Percentiles rank a stretch among this genome's conserved stretches.
Conservation (phyloP, 2,888 invertebrate species). For the Drosophila tanythrix region DNA sequence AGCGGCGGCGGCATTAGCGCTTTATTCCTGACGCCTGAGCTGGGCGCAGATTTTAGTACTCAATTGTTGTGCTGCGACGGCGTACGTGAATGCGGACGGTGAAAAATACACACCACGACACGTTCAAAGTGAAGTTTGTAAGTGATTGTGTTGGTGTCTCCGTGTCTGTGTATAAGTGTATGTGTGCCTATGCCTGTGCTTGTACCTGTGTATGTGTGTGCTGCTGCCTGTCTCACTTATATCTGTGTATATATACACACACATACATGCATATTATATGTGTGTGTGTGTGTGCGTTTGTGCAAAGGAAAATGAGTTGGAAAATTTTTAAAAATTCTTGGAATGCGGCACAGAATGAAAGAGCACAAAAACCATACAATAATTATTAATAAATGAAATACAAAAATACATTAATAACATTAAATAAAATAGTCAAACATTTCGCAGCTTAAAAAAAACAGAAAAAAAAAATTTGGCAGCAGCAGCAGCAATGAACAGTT, state of each 20-base stretch:
- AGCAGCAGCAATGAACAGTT: conserved; percentile 16
- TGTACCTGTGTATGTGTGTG: not conserved
- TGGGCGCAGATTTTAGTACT: conserved; percentile 82
- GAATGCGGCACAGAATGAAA: conserved; percentile 18
- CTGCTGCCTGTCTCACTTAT: conserved; percentile 9
- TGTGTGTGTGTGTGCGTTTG: conserved; percentile 8
- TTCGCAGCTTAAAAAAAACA: conserved; percentile 2
- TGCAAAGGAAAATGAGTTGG: conserved; percentile 31
- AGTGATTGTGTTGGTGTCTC: conserved; percentile 35
- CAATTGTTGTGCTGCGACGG: conserved; percentile 84
- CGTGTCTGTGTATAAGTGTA: conserved; percentile 26
- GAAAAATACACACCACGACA: conserved; percentile 29
- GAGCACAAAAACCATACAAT: not conserved
- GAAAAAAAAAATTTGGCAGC: conserved; percentile 11
- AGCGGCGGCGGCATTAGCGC: conserved; percentile 20
- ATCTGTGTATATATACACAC: conserved; percentile 7
- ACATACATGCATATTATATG: conserved; percentile 3
- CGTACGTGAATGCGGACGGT: conserved; percentile 82
- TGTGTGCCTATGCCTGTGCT: not conserved
- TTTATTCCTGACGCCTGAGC: conserved; percentile 65
- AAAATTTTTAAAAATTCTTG: conserved; percentile 17
- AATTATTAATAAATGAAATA: not conserved
- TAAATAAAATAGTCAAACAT: conserved; percentile 20
- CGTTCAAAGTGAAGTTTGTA: conserved; percentile 41
- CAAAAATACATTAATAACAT: conserved; percentile 19